Conservation (phyloP, 2,113 vertebrate species). For the Sclerurus mexicanus region DNA sequence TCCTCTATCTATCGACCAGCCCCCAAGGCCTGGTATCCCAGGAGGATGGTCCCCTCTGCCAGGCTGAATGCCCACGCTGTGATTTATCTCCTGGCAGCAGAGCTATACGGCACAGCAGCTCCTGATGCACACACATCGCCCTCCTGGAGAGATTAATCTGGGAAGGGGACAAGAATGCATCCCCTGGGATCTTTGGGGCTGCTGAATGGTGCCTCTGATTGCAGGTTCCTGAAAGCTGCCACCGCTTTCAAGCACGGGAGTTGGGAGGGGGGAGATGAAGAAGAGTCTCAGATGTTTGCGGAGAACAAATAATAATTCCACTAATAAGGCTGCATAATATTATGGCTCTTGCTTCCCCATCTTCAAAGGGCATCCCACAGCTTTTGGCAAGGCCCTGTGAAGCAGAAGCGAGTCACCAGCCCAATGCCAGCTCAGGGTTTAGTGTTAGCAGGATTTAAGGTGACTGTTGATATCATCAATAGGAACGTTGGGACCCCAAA, state of each 20-base stretch:
- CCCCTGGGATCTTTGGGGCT: not conserved
- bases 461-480: not conserved
- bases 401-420: constrained; percentile 12
- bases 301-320: not conserved
- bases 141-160: not conserved
- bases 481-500: not conserved
- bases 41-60: not conserved
- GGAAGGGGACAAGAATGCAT: not conserved
- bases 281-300: constrained; percentile 18
- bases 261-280: not conserved
- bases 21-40: not conserved
- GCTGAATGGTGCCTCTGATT: not conserved
- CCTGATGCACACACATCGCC: not conserved
- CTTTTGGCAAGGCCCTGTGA: constrained; percentile 33
- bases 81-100: not conserved
- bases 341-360: not conserved
- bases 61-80: not conserved
- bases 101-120: rapidly evolving
- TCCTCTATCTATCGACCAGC: not conserved
- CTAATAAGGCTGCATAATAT: constrained; percentile 44
- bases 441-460: not conserved
- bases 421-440: not conserved
- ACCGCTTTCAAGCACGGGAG: rapidly evolving
- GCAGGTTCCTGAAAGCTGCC: not conserved
- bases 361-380: constrained; percentile 60